Percentiles rank a stretch among this genome's conserved stretches.
phyloP scores from a whole-genome alignment of 1,140 invertebrate species.

The Epicauta chinensis region DNA sequence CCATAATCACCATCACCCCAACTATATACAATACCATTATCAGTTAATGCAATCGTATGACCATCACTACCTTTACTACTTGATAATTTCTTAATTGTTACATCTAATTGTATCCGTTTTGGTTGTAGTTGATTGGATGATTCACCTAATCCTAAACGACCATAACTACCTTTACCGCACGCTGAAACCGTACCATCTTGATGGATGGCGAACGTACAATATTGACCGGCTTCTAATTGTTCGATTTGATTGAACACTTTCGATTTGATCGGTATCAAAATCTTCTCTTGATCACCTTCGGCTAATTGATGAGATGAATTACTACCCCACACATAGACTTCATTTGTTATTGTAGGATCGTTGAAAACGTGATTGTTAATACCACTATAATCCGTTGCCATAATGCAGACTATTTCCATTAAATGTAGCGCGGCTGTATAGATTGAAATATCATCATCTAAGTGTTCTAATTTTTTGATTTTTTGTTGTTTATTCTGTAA shows the following conservation, averaged over 20 bases:
- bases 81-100: constrained; percentile 41
- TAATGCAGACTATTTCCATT: constrained; percentile 48
- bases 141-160: constrained; percentile 85
- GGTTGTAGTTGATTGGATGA: constrained; percentile 89
- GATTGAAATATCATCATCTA: constrained; percentile 36
- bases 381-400: constrained; percentile 37
- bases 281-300: constrained; percentile 56
- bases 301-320: constrained; percentile 62
- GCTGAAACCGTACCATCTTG: constrained; percentile 68
- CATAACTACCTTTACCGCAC: constrained; percentile 94
- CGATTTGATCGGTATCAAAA: constrained; percentile 52
- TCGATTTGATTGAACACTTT: constrained; percentile 52
- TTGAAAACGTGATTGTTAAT: constrained; percentile 28
- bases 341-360: constrained; percentile 37
- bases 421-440: constrained; percentile 51
- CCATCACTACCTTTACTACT: constrained; percentile 65
- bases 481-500: constrained; percentile 29
- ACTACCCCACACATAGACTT: constrained; percentile 63
- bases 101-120: constrained; percentile 59
- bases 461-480: constrained; percentile 10
- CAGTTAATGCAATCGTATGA: constrained; percentile 90
- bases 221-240: constrained; percentile 61
- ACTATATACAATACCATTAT: constrained; percentile 90
- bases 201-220: constrained; percentile 60
- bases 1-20: constrained; percentile 98